Evolutionary conservation across 2,797 vertebrate genomes (phyloP).

Genomic region (Silurus lanzhouensis): DNA sequence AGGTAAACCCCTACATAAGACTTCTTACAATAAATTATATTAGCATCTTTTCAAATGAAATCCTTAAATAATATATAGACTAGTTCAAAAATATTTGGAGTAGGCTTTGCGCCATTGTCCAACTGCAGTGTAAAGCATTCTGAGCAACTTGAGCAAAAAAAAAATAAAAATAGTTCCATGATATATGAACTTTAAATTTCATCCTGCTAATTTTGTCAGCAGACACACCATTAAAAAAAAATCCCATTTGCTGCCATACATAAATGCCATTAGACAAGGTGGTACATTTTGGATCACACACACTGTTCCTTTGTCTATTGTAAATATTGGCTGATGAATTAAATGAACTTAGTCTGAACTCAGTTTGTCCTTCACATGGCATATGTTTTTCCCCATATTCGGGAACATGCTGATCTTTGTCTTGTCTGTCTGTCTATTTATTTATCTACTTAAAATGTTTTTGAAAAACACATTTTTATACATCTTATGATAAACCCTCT

Average conservation of each 20-base stretch:
- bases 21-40: neutral
- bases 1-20: constrained; percentile 59
- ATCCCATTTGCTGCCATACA: neutral
- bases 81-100: neutral
- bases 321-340: too few relatives aligned
- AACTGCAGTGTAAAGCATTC: neutral
- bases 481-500: neutral
- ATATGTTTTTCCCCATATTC: neutral
- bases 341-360: too few relatives aligned
- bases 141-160: too few relatives aligned
- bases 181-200: neutral
- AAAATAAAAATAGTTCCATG: neutral
- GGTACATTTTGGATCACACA: neutral
- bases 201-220: neutral
- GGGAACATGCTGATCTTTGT: neutral
- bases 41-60: neutral
- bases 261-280: neutral
- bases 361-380: too few relatives aligned
- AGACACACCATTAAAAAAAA: neutral
- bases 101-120: neutral
- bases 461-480: neutral
- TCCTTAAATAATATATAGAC: neutral
- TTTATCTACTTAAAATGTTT: neutral
- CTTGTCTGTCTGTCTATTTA: neutral
- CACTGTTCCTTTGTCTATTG: neutral